phyloP scores from a whole-genome alignment of 2,113 vertebrate genomes.

The Bujurquina vittata region DNA sequence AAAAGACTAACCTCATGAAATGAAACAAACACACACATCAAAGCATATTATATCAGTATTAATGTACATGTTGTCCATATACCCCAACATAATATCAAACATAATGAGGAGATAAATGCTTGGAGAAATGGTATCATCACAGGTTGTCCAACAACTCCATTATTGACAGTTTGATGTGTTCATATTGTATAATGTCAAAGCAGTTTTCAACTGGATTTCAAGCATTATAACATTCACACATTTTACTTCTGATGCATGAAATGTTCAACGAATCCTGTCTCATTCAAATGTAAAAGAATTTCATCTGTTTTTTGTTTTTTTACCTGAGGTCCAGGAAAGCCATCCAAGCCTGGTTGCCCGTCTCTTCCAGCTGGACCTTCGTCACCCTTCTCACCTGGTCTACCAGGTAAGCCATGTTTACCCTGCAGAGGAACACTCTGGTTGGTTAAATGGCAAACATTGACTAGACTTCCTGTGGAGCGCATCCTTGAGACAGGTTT shows the following conservation, averaged over 20 bases:
- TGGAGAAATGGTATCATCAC: neutral
- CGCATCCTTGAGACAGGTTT: neutral
- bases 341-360: constrained; percentile 87
- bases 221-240: too few species aligned
- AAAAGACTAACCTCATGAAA: neutral
- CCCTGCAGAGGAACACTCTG: constrained; percentile 62
- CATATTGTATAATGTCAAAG: too few species aligned
- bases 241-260: neutral
- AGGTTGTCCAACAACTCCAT: too few species aligned
- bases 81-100: neutral
- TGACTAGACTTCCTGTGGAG: neutral
- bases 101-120: neutral
- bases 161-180: too few species aligned
- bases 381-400: constrained; percentile 73
- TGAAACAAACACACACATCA: neutral
- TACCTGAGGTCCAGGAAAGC: constrained; percentile 88
- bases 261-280: neutral
- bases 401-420: constrained; percentile 71
- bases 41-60: neutral
- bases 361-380: constrained; percentile 80
- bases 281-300: neutral
- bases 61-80: neutral
- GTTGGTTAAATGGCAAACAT: neutral
- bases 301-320: neutral
- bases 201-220: too few species aligned